Base-by-base conservation (phyloP, 2,113 vertebrate species). In the Machaerirhynchus nigripectus region DNA sequence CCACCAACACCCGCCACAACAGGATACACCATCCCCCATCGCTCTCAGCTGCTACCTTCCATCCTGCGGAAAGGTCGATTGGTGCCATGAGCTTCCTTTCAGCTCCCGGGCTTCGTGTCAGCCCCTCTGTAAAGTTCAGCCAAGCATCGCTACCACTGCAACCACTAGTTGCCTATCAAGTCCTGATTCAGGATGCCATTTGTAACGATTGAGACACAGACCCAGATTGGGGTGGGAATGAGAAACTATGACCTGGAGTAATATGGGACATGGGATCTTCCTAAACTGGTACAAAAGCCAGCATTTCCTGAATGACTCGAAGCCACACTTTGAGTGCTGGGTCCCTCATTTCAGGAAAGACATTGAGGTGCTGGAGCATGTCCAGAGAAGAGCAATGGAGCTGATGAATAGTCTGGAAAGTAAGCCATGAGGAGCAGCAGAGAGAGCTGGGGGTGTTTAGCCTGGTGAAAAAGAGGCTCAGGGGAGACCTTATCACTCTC, bases 371-470 rank as follows among this genome's bases (percentile, higher is more conserved):
- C 70, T 49, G 47, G 55, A 76, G 26, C 11, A 3, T 40, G 39
- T n/a, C 30, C n/a, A 53, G 46, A 26, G 37, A 67, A 68, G 13
- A 59, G 11, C 11, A 47, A 27, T 0, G 0, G 30, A 61, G 21
- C 30, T 76, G n/a, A 26, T 68, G 26, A 68, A 53, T 14, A 53
- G 15, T 42, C n/a, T 55, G 56, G 17, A 47, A 11, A 42, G 15
- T 19, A 61, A 89, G 21, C 28, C 26, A 26, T 13, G 31, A 47
- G 30, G 8, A 49, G 26, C 14, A 68, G 55, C 26, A 55, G 63
- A 76, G n/a, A 39, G 40, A 83, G 26, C 12, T 49, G 30, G 30
- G 17, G 5, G 3, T 31, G 18, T 56, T 61, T 15, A 49, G 10
- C 21, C 26, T 31, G 63, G 8, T 69, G 33, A n/a, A 40, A 27